Base-by-base conservation (phyloP, 2,113 vertebrate species). In the Apeltes quadracus region DNA sequence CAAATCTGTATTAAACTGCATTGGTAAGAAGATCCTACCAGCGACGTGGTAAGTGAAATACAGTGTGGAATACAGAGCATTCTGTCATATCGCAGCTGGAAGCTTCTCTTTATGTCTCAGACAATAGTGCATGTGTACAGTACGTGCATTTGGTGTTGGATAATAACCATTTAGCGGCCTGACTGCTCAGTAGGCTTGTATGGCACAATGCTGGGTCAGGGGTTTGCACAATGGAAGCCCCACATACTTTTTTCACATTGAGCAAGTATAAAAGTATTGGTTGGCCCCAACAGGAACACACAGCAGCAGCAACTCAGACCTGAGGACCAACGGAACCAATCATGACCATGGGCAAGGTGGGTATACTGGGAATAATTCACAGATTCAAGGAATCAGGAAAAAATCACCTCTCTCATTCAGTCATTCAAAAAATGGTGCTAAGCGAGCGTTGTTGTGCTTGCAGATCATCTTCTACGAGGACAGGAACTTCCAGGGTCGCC, bases 381-480 rank as follows among this genome's bases (percentile, higher is more conserved):
- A 20, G 4, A 48, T 44, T 7, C 10, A n/a, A n/a, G n/a, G n/a
- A n/a, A n/a, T n/a, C n/a, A n/a, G 7, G 4, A 20, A 29, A 4
- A 2, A 32, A 7, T 29, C 0, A 9, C n/a, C 61, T 74, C 3
- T 51, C 50, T 53, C 22, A 51, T 22, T 12, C 3, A 43, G 32
- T 32, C 7, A 32, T 61, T 29, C 2, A 58, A 10, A 20, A 46
- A 32, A 27, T 36, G 6, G 7, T 27, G 18, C 14, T 77, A n/a
- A 73, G 8, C 4, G 61, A 18, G 1, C 4, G 11, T 15, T 13
- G 1, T 50, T 72, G 54, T 71, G 22, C 3, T 66, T 53, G 15
- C 66, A 90, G 91, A 91, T 92, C 46, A 88, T 87, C 62, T 92
- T 93, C 79, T 93, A 89, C 76, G 91, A 94, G 89, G 92, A 93